Percentiles rank a stretch among this genome's conserved stretches.
These are phyloP conservation scores for Microctenopoma lineatum DNA, from an alignment of 2,797 vertebrate genomes.

Conservation along the genomic window DNA sequence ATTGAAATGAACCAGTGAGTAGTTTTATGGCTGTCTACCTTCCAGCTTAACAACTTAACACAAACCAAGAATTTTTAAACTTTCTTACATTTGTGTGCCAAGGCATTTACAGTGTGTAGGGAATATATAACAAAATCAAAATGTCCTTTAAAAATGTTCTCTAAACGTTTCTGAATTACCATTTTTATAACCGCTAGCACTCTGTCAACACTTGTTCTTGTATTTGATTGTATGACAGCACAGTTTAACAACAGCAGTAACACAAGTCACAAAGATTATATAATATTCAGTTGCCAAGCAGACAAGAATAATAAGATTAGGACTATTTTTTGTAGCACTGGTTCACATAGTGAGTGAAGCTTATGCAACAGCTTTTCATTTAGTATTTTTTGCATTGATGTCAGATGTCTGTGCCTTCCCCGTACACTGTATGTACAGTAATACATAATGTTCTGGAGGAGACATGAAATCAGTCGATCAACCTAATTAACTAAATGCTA, in stretches of 20 bases:
- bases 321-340: conserved; percentile 19
- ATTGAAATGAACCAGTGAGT: conserved; percentile 15
- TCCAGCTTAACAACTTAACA: conserved; percentile 7
- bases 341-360: conserved; percentile 20
- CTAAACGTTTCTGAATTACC: neutral
- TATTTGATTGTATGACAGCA: conserved; percentile 4
- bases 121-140: conserved; percentile 22
- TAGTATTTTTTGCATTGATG: conserved; percentile 7
- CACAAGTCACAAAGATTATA: neutral
- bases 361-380: conserved; percentile 8
- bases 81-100: conserved; percentile 57
- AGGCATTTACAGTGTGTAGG: conserved; percentile 40
- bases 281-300: conserved; percentile 28
- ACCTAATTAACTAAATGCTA: conserved; percentile 19
- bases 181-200: neutral
- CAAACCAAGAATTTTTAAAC: neutral
- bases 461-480: conserved; percentile 6
- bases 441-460: neutral
- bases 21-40: neutral
- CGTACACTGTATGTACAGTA: neutral
- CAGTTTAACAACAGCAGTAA: neutral
- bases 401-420: conserved; percentile 12
- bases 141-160: neutral
- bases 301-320: neutral
- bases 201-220: neutral